Base-by-base conservation (phyloP, 1,140 invertebrate species). In the Agrypnia vestita region DNA sequence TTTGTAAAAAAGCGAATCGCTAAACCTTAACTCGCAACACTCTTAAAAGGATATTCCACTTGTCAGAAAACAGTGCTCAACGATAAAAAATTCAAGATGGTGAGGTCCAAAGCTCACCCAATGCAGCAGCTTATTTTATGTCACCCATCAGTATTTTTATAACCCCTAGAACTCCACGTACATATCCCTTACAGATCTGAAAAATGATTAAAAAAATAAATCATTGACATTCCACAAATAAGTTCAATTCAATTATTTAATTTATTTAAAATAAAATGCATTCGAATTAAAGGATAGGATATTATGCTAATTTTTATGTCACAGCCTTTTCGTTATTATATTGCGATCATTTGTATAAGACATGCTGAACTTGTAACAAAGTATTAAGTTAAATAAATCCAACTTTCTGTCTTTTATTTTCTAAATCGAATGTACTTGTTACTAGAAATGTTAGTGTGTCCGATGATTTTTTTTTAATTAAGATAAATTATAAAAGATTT, bases 31-130 rank as follows among this genome's bases (percentile, higher is more conserved):
- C 64, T 67, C 55, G 76, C 6, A 47, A 72, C 15, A 44, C 25
- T 53, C 76, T 43, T 78, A 78, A 71, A 78, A 78, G 76, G 76
- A 71, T 72, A 78, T 59, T 44, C 76, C 67, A 78, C 76, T 78
- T 78, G 76, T 78, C 76, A 78, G 76, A 78, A 78, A 78, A 56
- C 76, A 59, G 35, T 64, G 53, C 15, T 53, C 55, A 35, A 35
- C 6, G 25, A 35, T 35, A 35, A 71, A 78, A 76, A 78, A 35
- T 78, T 51, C 51, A 19, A 71, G 19, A 56, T 72, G 76, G 64
- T 47, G 76, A 56, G 64, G 76, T 69, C 64, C 64, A 71, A 17
- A 15, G 75, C 49, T 67, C 47, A 67, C 17, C 64, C 9, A 35
- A 35, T 35, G 12, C 71, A 15, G 13, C 12, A 4, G 13, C 12